Conservation (phyloP, 2,113 vertebrate species). For the Oncorhynchus tshawytscha region DNA sequence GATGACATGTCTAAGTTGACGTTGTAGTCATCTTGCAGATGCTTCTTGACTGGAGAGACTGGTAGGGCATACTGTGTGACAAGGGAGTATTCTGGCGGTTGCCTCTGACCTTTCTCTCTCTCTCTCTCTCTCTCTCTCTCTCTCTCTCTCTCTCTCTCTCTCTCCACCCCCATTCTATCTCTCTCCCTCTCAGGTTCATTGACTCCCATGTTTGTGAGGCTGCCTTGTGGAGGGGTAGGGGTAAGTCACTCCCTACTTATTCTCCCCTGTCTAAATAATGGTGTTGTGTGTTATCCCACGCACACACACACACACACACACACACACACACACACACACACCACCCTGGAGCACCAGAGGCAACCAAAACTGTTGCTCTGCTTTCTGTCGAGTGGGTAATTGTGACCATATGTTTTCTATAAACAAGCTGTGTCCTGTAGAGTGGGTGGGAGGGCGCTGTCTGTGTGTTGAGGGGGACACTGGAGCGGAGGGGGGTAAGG, state of each 20-base stretch:
- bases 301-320: conserved; percentile 41
- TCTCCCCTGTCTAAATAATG: conserved; percentile 67
- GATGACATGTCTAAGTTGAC: too few relatives aligned
- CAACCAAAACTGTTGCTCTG: conserved; percentile 76
- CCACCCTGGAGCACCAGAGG: conserved; percentile 62
- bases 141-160: neutral
- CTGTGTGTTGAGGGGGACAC: conserved; percentile 1
- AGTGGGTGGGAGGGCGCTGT: conserved; percentile 11
- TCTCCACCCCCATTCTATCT: neutral
- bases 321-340: conserved; percentile 37
- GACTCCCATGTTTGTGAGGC: conserved; percentile 91
- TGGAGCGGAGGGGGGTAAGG: neutral
- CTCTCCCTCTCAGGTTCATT: conserved; percentile 78
- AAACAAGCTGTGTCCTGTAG: conserved; percentile 53
- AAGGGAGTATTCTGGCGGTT: too few relatives aligned
- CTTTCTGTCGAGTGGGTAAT: conserved; percentile 77
- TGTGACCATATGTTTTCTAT: conserved; percentile 82
- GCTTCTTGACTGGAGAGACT: neutral
- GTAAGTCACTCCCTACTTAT: conserved; percentile 76
- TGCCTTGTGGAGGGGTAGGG: conserved; percentile 94
- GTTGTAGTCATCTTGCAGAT: neutral
- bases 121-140: neutral
- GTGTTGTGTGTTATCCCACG: conserved; percentile 74
- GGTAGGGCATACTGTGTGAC: neutral
- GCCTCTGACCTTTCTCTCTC: neutral